Base-by-base conservation (phyloP, 1,140 invertebrate species). In the Hylaeus volcanicus region DNA sequence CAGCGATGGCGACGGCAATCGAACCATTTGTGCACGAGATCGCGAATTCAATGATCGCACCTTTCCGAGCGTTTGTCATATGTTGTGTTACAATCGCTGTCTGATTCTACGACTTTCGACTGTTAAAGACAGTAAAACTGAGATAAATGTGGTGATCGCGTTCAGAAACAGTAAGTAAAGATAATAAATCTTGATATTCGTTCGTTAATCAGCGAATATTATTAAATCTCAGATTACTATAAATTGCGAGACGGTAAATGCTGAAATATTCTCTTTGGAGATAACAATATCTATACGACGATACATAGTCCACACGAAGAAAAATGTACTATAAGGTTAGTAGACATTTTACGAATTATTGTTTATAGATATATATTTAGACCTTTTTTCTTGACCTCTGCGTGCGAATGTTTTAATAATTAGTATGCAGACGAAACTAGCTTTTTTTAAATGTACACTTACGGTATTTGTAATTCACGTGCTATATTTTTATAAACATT, bases 21-120 rank as follows among this genome's bases (percentile, higher is more conserved):
- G 72, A 55, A 91, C 84, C 43, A 92, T 93, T 85, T 93, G 92
- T 74, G 92, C 91, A 26, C 85, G 88, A 56, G 87, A 90, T 91
- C 89, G 90, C 14, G 86, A 91, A 78, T 82, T 74, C 70, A 80
- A 87, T 60, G 89, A 93, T 87, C 87, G 88, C 76, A 90, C 91
- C 11, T 93, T 93, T 75, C 85, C 88, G 6, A 93, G 89, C 70
- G 74, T 92, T 43, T 93, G 92, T 85, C 91, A 92, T 66, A 93
- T 93, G 92, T 82, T 88, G 12, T 93, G 92, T 81, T 86, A 89
- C 76, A 93, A 93, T 82, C 74, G 81, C 26, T 92, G 92, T 74
- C 89, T 90, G 14, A 84, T 65, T 65, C 89, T 87, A 66, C 86
- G 86, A 12, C 12, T 83, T 43, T 78, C 72, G 51, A 83, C 85